Evolutionary conservation across 2,888 invertebrate genomes (phyloP).

Genomic region (Mythimna loreyi): DNA sequence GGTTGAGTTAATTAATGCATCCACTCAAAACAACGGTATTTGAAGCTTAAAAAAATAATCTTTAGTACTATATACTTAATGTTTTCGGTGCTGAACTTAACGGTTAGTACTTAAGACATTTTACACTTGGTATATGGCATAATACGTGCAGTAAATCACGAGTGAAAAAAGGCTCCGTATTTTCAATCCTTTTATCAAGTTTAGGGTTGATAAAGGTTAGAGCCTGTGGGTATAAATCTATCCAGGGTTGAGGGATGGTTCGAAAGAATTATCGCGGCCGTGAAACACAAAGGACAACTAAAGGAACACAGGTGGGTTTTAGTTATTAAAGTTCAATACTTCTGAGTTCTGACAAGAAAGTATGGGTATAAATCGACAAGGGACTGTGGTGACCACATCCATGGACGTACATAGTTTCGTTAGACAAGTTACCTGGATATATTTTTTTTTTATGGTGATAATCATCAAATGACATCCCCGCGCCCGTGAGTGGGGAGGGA

Average conservation of each 20-base stretch:
- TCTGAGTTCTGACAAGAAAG: too few relatives aligned
- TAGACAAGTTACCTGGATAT: not conserved
- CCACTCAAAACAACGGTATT: not conserved
- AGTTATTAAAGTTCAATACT: too few relatives aligned
- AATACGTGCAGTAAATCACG: slow-evolving; percentile 2
- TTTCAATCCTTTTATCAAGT: not conserved
- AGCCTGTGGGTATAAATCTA: too few relatives aligned
- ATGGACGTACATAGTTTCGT: not conserved
- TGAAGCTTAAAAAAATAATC: slow-evolving; percentile 1
- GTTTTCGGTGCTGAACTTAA: not conserved
- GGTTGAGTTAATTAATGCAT: too few relatives aligned
- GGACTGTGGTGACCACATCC: not conserved
- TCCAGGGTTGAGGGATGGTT: too few relatives aligned
- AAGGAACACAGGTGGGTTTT: too few relatives aligned
- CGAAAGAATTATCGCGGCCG: too few relatives aligned
- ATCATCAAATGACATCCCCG: too few relatives aligned
- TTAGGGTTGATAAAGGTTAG: not conserved
- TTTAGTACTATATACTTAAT: not conserved
- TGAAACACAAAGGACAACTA: too few relatives aligned
- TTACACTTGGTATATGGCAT: not conserved
- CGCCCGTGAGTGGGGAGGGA: too few relatives aligned
- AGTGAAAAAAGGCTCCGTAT: not conserved
- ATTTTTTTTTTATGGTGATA: too few relatives aligned
- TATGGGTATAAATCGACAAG: slow-evolving; percentile 10
- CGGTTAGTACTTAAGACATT: not conserved